Percentiles rank a stretch among this genome's conserved stretches.
Conservation (phyloP, 2,797 vertebrate species). For the Pagetopsis macropterus region DNA sequence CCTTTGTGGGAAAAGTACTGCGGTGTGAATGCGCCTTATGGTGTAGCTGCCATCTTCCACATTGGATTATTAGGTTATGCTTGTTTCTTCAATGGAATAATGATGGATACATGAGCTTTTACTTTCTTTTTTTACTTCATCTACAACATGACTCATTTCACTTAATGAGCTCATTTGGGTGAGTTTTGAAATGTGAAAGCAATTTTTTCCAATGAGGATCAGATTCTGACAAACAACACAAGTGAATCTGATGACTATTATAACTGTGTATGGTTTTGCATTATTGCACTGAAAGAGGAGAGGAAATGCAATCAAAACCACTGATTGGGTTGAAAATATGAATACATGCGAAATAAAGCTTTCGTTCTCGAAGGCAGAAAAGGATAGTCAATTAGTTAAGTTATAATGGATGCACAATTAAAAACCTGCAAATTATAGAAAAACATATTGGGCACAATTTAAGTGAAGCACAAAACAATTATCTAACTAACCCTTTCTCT, state of each 20-base stretch:
- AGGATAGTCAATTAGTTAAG: background rate
- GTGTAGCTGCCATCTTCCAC: slow-evolving; percentile 22
- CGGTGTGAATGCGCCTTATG: background rate
- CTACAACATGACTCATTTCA: slow-evolving; percentile 42
- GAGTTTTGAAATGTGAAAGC: slow-evolving; percentile 47
- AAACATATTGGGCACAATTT: background rate
- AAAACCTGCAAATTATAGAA: background rate
- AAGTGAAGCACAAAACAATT: background rate
- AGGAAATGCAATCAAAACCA: slow-evolving; percentile 24
- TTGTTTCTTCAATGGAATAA: slow-evolving; percentile 18
- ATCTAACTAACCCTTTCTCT: background rate
- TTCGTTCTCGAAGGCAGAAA: background rate
- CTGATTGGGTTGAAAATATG: slow-evolving; percentile 21
- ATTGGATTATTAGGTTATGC: slow-evolving; percentile 24
- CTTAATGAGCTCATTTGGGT: slow-evolving; percentile 40
- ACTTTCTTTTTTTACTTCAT: background rate
- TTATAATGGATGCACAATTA: background rate
- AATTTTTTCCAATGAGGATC: slow-evolving; percentile 36
- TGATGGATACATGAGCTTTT: slow-evolving; percentile 45
- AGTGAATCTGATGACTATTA: slow-evolving; percentile 29
- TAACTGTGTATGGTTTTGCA: slow-evolving; percentile 25
- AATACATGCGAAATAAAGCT: background rate
- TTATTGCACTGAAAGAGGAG: slow-evolving; percentile 15
- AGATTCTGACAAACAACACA: slow-evolving; percentile 11
- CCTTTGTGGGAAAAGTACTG: too few relatives aligned